Evolutionary conservation across 2,113 vertebrate genomes (phyloP), one percentile per base, ranked within the genome.

Genomic region (Cavia aperea): DNA sequence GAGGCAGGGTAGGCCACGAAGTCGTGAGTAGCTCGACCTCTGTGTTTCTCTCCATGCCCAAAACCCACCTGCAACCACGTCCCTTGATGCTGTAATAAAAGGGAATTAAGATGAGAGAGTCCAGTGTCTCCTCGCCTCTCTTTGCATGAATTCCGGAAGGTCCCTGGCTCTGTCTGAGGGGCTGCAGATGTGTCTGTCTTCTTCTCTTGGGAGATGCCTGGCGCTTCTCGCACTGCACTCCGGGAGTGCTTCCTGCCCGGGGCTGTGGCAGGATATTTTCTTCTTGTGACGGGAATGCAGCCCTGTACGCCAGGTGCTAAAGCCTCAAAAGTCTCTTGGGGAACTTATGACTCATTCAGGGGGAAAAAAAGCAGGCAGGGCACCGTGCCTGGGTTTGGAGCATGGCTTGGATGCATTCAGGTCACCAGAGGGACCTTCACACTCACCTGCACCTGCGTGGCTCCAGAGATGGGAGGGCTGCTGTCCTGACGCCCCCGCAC

Each of bases 31-130:
- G 95, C 93, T 97, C 88, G 36, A 81, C 93, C 89, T 95, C 96
- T 95, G 84, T 92, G 79, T 93, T 91, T 96, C 89, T 95, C 96
- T 96, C 94, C 93, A 78, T 4, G 83, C 62, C 81, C 87, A 88
- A 88, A 96, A 93, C 73, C 73, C 11, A 14, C 95, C 96, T 95
- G 96, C 97, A 97, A 96, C 97, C 95, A 62, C 96, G 96, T 97
- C 96, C 97, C 97, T 95, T 93, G 97, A 97, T 96, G 97, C 97
- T 97, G 96, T 97, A 98, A 98, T 98, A 98, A 98, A 98, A 97
- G 54, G 84, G 86, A 96, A 96, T 97, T 97, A 94, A 96, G 96
- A 97, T 95, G 96, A 94, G 92, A 95, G 96, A 96, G 93, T 94
- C 66, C 89, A 95, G 91, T 93, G 96, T 97, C 94, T 95, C 83